A percentile compares a stretch with the other conserved stretches of the same genome.
phyloP scores from a whole-genome alignment of 1,140 invertebrate species.

The Zaprionus inermis region DNA sequence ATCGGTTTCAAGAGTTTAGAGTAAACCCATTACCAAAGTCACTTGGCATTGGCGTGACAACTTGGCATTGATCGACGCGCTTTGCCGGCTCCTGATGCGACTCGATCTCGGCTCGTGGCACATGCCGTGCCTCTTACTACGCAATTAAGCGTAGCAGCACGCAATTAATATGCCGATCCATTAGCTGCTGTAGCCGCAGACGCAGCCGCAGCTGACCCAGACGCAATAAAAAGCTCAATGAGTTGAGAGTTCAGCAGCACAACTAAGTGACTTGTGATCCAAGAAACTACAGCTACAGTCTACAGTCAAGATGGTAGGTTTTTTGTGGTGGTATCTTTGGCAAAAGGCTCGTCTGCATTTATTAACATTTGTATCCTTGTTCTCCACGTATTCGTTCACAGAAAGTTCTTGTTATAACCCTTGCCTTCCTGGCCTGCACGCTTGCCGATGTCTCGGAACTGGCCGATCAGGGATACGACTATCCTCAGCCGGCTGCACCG shows the following conservation, averaged over 20 bases:
- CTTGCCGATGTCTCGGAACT: slow-evolving; percentile 75
- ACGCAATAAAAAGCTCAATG: slow-evolving; percentile 62
- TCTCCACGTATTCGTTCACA: slow-evolving; percentile 33
- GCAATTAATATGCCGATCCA: slow-evolving; percentile 66
- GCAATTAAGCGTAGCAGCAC: slow-evolving; percentile 54
- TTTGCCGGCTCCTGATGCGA: neutral
- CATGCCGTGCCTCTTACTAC: slow-evolving; percentile 34
- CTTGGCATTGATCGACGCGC: slow-evolving; percentile 62
- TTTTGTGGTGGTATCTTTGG: too few species aligned
- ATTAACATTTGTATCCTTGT: neutral
- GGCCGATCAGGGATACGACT: slow-evolving; percentile 61
- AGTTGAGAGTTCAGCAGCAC: slow-evolving; percentile 61
- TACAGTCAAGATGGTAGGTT: slow-evolving; percentile 10
- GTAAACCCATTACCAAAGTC: slow-evolving; percentile 33
- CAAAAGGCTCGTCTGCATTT: neutral
- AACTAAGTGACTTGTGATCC: slow-evolving; percentile 56
- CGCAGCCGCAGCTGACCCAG: neutral
- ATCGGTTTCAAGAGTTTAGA: slow-evolving; percentile 24
- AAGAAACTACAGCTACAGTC: slow-evolving; percentile 52
- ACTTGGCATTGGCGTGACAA: slow-evolving; percentile 54
- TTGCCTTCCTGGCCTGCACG: slow-evolving; percentile 74
- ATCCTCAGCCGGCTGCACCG: slow-evolving; percentile 63
- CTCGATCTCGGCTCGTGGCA: slow-evolving; percentile 30
- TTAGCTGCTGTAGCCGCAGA: neutral
- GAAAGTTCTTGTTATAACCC: slow-evolving; percentile 67